Evolutionary conservation across 2,797 vertebrate genomes (phyloP), one percentile per base, ranked within the genome.

Genomic region (Pangasius mekongensis): DNA sequence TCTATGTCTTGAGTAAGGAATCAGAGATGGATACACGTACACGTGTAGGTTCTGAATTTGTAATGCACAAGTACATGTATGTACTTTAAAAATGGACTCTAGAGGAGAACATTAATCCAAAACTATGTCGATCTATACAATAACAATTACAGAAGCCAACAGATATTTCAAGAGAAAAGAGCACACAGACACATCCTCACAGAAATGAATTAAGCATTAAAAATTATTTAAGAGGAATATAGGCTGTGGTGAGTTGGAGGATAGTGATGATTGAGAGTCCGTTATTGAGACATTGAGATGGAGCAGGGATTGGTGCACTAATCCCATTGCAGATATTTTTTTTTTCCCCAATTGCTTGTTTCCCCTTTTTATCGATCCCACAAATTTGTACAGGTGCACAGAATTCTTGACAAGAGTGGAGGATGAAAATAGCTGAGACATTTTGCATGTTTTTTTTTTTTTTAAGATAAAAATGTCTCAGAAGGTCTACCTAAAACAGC

Each of bases 181-280:
- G 94, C 92, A 92, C 91, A 92, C 90, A 92, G 91, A 91, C 87
- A 92, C 94, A 95, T 93, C 91, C 93, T 91, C 92, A 92, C 92
- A 95, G 64, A 14, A 84, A 67, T 20, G 9, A 84, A 84, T 52
- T 54, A n/a, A 62, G 36, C 36, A 83, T 83, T 43, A 69, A 81
- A 64, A 60, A 58, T 60, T 1, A 78, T 20, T 78, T 78, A 62
- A 83, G 9, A 64, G 24, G 24, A 64, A 47, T 83, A 27, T 22
- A 83, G 60, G 82, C 43, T 67, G 27, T 9, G 6, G 27, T 83
- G 16, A 30, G 43, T 85, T 81, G 52, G 73, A 58, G 58, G 74
- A 80, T 67, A 84, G 49, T 82, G 56, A 78, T 52, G 27, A 76
- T 27, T 71, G 54, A 60, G 76, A 73, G 85, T n/a, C 86, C 66